Evolutionary conservation across 2,888 invertebrate genomes (phyloP), one percentile per base, ranked within the genome.

Genomic region (Pristionchus maxplancki): DNA sequence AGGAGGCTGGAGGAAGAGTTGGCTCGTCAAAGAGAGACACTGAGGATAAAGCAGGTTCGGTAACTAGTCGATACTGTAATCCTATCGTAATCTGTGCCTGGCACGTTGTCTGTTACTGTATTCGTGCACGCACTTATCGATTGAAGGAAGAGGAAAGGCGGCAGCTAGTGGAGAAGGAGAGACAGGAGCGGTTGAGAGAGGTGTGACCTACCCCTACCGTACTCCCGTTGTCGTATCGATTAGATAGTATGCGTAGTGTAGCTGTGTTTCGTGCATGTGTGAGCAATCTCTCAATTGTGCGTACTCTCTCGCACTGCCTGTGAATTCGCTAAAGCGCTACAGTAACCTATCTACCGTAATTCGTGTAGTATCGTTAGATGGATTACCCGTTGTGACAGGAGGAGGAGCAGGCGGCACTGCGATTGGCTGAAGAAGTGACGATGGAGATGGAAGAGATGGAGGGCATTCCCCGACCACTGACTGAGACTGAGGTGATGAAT

Each of bases 131-230:
- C 44, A 62, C 62, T 28, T 20, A 71, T 87, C 44, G 67, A 34
- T 34, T 87, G 48, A 58, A 71, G 67, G 71, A 87, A 37, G 86
- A 87, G 71, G 67, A 67, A 28, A 31, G 24, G 37, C 71, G 86
- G 34, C 34, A 34, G 24, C 31, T 15, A 28, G 86, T 71, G 50
- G 44, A 85, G 40, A 50, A 34, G 58, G 40, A 67, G 31, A 64
- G 40, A 37, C 20, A 50, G 34, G 37, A 71, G n/a, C 37, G 40
- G 71, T n/a, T 62, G 15, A 67, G 86, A 71, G 71, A 87, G 86
- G 71, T 87, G 62, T 48, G 40, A 28, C 1, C n/a, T 78, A 9
- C 84, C 20, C n/a, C 28, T 58, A 58, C 84, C 58, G 62, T 84
- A 58, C 20, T 11, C 62, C 34, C 67, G 15, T 13, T 67, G 31